phyloP scores from a whole-genome alignment of 64 coral and sea anemone genomes.

The Montipora cactus region DNA sequence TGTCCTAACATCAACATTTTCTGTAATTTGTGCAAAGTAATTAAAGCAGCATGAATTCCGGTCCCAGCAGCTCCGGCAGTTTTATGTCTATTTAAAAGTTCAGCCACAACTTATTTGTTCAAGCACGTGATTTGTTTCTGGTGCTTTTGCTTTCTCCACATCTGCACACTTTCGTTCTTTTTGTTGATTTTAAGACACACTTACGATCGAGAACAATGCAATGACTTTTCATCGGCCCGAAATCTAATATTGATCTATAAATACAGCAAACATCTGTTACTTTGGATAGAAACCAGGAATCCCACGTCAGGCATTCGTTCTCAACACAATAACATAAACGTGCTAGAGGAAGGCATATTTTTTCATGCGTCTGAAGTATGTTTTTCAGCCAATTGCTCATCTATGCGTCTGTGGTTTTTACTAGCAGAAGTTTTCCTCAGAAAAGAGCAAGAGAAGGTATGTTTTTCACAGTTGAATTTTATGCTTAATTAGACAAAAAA shows the following conservation, averaged over 20 bases:
- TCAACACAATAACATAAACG: not conserved
- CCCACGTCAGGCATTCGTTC: not conserved
- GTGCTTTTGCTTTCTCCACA: not conserved
- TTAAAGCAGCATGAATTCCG: too few relatives aligned
- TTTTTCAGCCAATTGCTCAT: not conserved
- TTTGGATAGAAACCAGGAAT: conserved; percentile 22
- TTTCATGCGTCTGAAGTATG: not conserved
- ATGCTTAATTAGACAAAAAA: not conserved
- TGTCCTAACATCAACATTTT: too few relatives aligned
- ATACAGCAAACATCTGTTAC: not conserved
- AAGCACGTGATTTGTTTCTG: not conserved
- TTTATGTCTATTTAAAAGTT: too few relatives aligned
- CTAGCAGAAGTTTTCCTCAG: not conserved
- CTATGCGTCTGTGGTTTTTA: not conserved
- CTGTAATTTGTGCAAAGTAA: too few relatives aligned
- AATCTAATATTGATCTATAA: not conserved
- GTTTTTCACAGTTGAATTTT: not conserved
- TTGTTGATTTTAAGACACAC: not conserved
- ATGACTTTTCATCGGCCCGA: conserved; percentile 7
- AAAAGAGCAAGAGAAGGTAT: not conserved
- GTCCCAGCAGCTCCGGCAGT: not conserved
- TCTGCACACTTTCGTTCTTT: not conserved
- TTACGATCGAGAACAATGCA: not conserved
- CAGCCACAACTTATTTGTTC: too few relatives aligned
- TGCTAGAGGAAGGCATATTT: not conserved